These are phyloP conservation scores for Limosa lapponica DNA, from an alignment of 2,797 vertebrate species.

Conservation along the genomic window DNA sequence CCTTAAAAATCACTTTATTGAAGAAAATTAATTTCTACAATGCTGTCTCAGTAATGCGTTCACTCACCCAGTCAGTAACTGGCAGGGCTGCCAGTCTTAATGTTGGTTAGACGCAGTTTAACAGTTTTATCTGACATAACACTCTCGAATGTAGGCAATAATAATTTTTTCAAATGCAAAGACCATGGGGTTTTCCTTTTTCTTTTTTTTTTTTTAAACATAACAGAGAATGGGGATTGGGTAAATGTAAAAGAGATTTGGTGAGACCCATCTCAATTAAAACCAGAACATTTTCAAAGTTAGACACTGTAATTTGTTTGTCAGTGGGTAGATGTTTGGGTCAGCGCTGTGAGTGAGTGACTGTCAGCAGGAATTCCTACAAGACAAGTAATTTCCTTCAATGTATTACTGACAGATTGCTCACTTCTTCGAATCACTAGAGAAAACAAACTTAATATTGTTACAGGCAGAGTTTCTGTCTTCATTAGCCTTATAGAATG, in stretches of 20 bases:
- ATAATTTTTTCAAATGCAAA: slow-evolving; percentile 67
- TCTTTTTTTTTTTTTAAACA: neutral
- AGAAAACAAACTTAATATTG: slow-evolving; percentile 93
- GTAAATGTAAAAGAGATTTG: slow-evolving; percentile 81
- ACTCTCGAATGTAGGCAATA: slow-evolving; percentile 75
- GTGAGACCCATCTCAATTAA: slow-evolving; percentile 91
- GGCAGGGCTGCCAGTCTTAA: slow-evolving; percentile 93
- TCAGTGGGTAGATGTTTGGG: slow-evolving; percentile 88
- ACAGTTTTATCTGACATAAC: slow-evolving; percentile 89
- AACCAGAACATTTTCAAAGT: slow-evolving; percentile 87
- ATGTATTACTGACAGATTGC: slow-evolving; percentile 97
- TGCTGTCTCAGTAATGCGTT: slow-evolving; percentile 89
- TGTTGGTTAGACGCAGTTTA: slow-evolving; percentile 85
- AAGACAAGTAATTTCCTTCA: slow-evolving; percentile 95
- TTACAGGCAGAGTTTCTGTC: slow-evolving; percentile 90
- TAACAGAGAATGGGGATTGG: slow-evolving; percentile 47
- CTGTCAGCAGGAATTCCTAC: slow-evolving; percentile 91
- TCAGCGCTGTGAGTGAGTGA: slow-evolving; percentile 83
- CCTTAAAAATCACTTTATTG: slow-evolving; percentile 95
- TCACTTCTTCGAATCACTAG: slow-evolving; percentile 91
- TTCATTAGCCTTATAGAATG: slow-evolving; percentile 94
- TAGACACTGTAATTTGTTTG: slow-evolving; percentile 94
- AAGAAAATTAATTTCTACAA: slow-evolving; percentile 98
- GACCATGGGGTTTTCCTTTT: neutral
- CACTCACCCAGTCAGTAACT: slow-evolving; percentile 88